phyloP scores from a whole-genome alignment of 2,113 vertebrate genomes.

The Rafetus swinhoei region DNA sequence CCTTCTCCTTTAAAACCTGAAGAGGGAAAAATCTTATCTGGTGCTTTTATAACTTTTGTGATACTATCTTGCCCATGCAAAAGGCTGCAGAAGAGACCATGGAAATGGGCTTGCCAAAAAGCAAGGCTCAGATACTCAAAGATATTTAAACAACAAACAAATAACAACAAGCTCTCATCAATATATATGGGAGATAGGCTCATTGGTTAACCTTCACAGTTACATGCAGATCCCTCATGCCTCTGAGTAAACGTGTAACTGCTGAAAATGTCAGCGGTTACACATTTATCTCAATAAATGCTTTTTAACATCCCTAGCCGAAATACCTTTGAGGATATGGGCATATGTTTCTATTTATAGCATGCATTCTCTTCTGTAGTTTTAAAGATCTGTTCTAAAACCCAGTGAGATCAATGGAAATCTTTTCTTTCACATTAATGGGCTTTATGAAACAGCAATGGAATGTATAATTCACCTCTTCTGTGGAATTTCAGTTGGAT shows the following conservation, averaged over 20 bases:
- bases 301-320: too few relatives aligned
- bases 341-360: fast-evolving
- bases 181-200: background rate
- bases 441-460: background rate
- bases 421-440: background rate
- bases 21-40: background rate
- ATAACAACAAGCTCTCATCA: background rate
- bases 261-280: too few relatives aligned
- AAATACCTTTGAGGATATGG: background rate
- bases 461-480: background rate
- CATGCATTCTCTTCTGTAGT: background rate
- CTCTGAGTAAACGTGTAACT: too few relatives aligned
- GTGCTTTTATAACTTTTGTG: background rate
- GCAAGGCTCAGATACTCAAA: background rate
- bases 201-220: too few relatives aligned
- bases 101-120: background rate
- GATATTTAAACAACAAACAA: too few relatives aligned
- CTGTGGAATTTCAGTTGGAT: background rate
- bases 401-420: background rate
- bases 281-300: too few relatives aligned
- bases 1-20: background rate
- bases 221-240: too few relatives aligned
- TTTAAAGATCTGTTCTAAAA: background rate
- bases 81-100: background rate
- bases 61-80: background rate